phyloP scores from a whole-genome alignment of 2,113 vertebrate species.

The Chitala chitala region DNA sequence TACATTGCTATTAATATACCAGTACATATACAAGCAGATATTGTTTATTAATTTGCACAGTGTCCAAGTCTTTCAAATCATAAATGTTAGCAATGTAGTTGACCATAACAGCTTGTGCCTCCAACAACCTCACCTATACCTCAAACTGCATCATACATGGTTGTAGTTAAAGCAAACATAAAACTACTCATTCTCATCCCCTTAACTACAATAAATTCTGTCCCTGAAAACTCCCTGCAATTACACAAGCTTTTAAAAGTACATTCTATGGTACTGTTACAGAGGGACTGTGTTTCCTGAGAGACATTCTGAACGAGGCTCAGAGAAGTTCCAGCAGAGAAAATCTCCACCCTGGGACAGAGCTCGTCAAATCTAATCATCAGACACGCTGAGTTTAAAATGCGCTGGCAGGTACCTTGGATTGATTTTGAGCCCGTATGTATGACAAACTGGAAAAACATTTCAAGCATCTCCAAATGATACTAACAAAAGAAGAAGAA shows the following conservation, averaged over 20 bases:
- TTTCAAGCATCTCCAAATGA: slow-evolving; percentile 11
- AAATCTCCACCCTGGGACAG: neutral
- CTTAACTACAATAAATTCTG: neutral
- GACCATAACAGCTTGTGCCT: neutral
- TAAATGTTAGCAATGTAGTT: neutral
- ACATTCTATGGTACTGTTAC: too few relatives aligned
- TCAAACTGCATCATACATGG: too few relatives aligned
- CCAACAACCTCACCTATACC: neutral
- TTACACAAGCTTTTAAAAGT: too few relatives aligned
- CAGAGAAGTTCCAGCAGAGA: neutral
- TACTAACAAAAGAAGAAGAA: neutral
- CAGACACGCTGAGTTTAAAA: neutral
- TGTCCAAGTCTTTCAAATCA: neutral
- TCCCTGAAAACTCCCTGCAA: too few relatives aligned
- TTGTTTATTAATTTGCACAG: neutral
- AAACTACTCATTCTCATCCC: neutral
- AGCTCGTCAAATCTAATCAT: slow-evolving; percentile 13
- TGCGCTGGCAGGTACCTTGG: neutral
- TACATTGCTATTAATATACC: neutral
- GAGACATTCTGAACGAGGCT: neutral
- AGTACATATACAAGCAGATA: neutral
- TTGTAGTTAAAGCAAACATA: neutral
- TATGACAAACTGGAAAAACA: neutral
- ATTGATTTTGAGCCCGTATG: slow-evolving; percentile 1
- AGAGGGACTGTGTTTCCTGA: neutral